Evolutionary conservation across 2,888 invertebrate genomes (phyloP), one percentile per base, ranked within the genome.

Genomic region (Odontothrips loti): DNA sequence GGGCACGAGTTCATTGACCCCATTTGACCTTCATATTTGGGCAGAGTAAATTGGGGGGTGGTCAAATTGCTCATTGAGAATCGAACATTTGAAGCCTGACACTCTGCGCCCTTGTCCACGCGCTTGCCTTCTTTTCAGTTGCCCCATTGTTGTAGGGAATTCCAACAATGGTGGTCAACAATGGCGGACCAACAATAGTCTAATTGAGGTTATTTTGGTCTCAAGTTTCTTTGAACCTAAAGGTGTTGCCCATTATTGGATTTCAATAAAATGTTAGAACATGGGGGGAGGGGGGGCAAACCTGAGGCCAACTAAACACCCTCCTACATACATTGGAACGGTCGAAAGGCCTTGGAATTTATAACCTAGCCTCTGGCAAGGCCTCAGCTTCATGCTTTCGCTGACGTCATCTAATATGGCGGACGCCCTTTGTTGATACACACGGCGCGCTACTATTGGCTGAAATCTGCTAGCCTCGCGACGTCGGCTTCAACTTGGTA

Each of bases 401-500:
- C 82, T 85, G 86, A 88, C 88, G 88, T 89, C 87, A 88, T 85
- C 86, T 85, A 84, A 84, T 85, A 86, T 87, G 87, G 87, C 88
- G 88, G 88, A 87, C 87, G 85, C 83, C 83, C 85, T 85, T 85
- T 86, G 85, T 85, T 86, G 85, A 84, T 84, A 84, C 85, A 85
- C 85, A 86, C 84, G 85, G 83, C 83, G 84, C 75, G 51, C 82
- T 83, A 81, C 84, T 85, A 89, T 89, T 89, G 89, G 89, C 85
- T 82, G 85, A 85, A 82, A 84, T 82, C 82, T 80, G 3, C 23
- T 75, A 75, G 68, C 27, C 68, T 75, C 68, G 68, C 84, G 83
- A 84, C 84, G 84, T 87, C 89, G 90, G 90, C 89, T 91, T 91
- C 91, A 91, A 91, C 90, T 92, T 91, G 90, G 86, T 87, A 87